Base-by-base conservation (phyloP, 1,140 invertebrate species). In the Heliconius congener region DNA sequence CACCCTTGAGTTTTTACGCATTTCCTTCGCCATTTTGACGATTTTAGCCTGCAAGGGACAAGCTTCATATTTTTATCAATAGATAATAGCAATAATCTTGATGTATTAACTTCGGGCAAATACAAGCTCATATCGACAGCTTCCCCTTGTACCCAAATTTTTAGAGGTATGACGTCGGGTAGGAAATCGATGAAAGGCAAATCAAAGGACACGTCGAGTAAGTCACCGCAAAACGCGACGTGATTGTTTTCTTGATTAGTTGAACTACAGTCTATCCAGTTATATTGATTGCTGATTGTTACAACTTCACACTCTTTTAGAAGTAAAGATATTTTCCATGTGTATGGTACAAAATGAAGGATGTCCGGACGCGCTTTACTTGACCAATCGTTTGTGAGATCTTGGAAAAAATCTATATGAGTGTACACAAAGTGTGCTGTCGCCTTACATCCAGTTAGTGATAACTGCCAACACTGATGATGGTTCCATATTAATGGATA, bases 261-360 rank as follows among this genome's bases (percentile, higher is more conserved):
- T 60, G 98, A 98, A 71, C 98, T 99, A 85, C 98, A 99, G 93
- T 99, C 99, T 84, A 99, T 98, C 99, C 99, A 99, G 93, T 99
- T 99, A 91, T 98, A 98, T 90, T 99, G 98, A 95, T 99, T 99
- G 80, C 98, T 97, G 11, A 99, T 92, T 70, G 98, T 98, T 0
- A 99, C 96, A 3, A 99, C 95, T 94, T 99, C 99, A 95, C 99
- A 99, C 90, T 99, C 98, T 93, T 99, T 99, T 8, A 99, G 94
- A 1, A 98, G 95, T 60, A 99, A 95, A 83, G 96, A 98, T 83
- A 99, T 97, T 90, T 98, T 97, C 97, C 98, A 99, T 0, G 98
- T 99, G 91, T 99, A 99, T 18, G 99, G 99, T 37, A 99, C 97
- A 95, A 99, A 99, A 88, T 98, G 97, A 71, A 99, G 95, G 72